These are phyloP conservation scores for Argopecten irradians DNA, from an alignment of 1,140 invertebrate species.

Conservation along the genomic window DNA sequence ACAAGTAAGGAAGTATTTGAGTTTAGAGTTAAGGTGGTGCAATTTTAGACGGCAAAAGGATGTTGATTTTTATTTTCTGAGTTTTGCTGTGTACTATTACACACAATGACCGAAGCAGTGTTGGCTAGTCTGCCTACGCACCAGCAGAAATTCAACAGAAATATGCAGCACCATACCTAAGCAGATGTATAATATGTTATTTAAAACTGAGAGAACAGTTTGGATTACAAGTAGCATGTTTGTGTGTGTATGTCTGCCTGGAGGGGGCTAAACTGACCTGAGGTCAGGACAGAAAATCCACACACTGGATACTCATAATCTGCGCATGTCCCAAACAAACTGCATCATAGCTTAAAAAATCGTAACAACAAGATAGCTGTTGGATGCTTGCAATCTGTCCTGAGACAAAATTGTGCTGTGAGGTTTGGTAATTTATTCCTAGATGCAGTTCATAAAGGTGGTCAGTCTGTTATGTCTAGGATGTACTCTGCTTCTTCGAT, in stretches of 20 bases:
- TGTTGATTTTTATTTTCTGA: neutral
- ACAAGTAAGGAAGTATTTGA: no score
- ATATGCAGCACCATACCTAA: neutral
- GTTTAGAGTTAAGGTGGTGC: no score
- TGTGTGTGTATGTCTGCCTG: neutral
- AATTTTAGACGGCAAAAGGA: no score
- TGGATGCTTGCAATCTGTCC: slow-evolving; percentile 14
- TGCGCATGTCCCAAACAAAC: neutral
- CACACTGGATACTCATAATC: neutral
- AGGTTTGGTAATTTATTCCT: slow-evolving; percentile 17
- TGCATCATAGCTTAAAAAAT: slow-evolving; percentile 1
- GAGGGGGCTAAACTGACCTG: neutral
- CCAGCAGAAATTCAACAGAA: neutral
- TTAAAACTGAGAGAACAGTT: slow-evolving; percentile 16
- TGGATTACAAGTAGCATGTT: slow-evolving; percentile 17
- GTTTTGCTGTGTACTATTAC: neutral
- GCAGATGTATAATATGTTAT: neutral
- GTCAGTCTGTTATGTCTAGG: neutral
- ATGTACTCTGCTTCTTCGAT: neutral
- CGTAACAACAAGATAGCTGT: neutral
- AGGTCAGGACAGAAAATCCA: neutral
- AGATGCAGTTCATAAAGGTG: neutral
- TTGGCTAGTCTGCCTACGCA: neutral
- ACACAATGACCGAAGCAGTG: neutral
- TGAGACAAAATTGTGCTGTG: neutral